Evolutionary conservation across 2,888 invertebrate species (phyloP).

Genomic region (Dryadula phaetusa): DNA sequence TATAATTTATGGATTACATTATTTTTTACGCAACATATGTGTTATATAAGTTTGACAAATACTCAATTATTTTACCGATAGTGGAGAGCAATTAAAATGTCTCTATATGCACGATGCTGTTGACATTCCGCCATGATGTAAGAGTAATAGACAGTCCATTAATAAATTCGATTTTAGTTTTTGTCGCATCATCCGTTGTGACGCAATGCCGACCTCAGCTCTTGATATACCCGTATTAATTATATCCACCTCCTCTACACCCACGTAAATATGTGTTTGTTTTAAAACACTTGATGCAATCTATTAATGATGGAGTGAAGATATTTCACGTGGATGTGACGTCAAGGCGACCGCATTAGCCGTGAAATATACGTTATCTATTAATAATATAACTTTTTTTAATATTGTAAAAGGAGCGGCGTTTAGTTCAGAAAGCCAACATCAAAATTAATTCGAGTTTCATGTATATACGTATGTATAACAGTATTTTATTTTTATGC

Average conservation of each 20-base stretch:
- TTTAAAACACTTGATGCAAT: constrained; percentile 27
- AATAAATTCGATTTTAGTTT: constrained; percentile 35
- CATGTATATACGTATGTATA: too few relatives aligned
- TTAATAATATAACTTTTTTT: too few relatives aligned
- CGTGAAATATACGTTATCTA: background rate
- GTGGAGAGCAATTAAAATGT: constrained; percentile 8
- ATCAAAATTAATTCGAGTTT: too few relatives aligned
- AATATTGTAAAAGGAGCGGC: too few relatives aligned
- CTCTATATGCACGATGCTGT: constrained; percentile 4
- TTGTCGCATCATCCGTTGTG: constrained; percentile 35
- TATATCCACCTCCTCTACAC: constrained; percentile 35
- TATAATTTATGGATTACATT: too few relatives aligned
- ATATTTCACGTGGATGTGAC: constrained; percentile 16
- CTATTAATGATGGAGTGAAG: constrained; percentile 23
- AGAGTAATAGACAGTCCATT: constrained; percentile 28
- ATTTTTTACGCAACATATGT: too few relatives aligned
- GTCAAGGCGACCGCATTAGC: background rate
- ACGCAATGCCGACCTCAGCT: constrained; percentile 40
- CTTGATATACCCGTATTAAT: constrained; percentile 36
- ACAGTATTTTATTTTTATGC: too few relatives aligned
- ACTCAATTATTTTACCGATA: background rate
- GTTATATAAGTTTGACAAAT: constrained; percentile 3
- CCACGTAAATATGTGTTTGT: constrained; percentile 32
- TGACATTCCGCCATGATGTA: constrained; percentile 10
- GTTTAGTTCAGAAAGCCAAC: too few relatives aligned